Percentiles rank a stretch among this genome's conserved stretches.
These are phyloP conservation scores for Apis cerana DNA, from an alignment of 1,140 invertebrate species.

Conservation along the genomic window DNA sequence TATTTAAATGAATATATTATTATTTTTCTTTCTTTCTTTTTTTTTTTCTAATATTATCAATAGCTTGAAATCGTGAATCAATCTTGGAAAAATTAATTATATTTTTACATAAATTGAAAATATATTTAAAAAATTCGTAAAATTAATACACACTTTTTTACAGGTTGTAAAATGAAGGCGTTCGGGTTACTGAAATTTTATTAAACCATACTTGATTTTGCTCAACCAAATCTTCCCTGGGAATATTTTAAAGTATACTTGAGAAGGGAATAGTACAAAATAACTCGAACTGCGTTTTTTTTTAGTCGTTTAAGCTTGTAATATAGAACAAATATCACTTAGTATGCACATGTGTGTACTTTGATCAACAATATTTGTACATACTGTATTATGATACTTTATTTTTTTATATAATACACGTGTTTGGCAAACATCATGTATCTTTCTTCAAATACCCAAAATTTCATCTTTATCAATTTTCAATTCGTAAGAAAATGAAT, in stretches of 20 bases:
- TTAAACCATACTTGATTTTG: neutral
- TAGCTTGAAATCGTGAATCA: too few species aligned
- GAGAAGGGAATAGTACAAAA: conserved; percentile 45
- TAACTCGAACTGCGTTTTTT: conserved; percentile 19
- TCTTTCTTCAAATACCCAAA: neutral
- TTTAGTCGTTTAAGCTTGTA: conserved; percentile 44
- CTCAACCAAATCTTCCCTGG: neutral
- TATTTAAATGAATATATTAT: neutral
- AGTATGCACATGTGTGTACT: conserved; percentile 45
- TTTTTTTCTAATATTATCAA: too few species aligned
- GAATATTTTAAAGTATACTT: neutral
- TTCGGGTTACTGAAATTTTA: conserved; percentile 18
- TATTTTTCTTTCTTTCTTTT: too few species aligned
- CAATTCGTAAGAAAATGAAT: neutral
- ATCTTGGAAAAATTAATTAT: too few species aligned
- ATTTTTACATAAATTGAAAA: too few species aligned
- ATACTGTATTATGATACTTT: conserved; percentile 54
- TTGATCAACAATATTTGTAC: conserved; percentile 48
- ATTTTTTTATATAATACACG: conserved; percentile 60
- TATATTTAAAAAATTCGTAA: too few species aligned
- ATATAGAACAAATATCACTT: conserved; percentile 43
- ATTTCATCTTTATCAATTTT: neutral
- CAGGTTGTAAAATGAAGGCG: conserved; percentile 35
- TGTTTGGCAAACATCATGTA: conserved; percentile 33
- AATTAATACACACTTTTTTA: conserved; percentile 1